Conservation (phyloP, 2,113 vertebrate genomes). For the Gadus macrocephalus region DNA sequence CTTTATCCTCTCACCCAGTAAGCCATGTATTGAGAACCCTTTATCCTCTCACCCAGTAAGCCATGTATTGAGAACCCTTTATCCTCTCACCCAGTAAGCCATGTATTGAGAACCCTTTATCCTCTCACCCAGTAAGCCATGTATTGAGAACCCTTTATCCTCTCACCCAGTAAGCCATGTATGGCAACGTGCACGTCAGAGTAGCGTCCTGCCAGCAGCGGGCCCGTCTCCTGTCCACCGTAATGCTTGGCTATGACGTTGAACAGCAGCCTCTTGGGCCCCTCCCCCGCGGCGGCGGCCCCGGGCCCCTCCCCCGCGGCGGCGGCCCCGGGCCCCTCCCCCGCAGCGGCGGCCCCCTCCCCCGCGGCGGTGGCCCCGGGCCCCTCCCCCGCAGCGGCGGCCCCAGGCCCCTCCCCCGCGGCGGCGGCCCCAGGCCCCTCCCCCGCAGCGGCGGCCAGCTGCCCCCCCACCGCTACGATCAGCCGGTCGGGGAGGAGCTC, state of each 20-base stretch:
- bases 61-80: too few species aligned
- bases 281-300: conserved; percentile 19
- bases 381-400: conserved; percentile 21
- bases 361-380: conserved; percentile 25
- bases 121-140: too few species aligned
- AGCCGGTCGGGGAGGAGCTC: conserved; percentile 84
- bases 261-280: conserved; percentile 80
- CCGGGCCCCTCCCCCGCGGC: conserved; percentile 35
- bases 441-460: conserved; percentile 67
- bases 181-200: conserved; percentile 75
- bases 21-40: too few species aligned
- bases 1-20: too few species aligned
- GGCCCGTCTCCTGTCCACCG: conserved; percentile 70
- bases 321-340: too few species aligned
- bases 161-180: conserved; percentile 78
- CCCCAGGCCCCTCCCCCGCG: conserved; percentile 34
- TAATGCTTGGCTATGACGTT: conserved; percentile 82
- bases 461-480: conserved; percentile 75
- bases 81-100: too few species aligned
- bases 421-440: too few species aligned
- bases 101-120: too few species aligned
- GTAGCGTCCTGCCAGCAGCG: conserved; percentile 73
- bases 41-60: too few species aligned
- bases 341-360: too few species aligned
- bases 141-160: too few species aligned